Base-by-base conservation (phyloP, 2,113 vertebrate genomes). In the Noctilio leporinus region DNA sequence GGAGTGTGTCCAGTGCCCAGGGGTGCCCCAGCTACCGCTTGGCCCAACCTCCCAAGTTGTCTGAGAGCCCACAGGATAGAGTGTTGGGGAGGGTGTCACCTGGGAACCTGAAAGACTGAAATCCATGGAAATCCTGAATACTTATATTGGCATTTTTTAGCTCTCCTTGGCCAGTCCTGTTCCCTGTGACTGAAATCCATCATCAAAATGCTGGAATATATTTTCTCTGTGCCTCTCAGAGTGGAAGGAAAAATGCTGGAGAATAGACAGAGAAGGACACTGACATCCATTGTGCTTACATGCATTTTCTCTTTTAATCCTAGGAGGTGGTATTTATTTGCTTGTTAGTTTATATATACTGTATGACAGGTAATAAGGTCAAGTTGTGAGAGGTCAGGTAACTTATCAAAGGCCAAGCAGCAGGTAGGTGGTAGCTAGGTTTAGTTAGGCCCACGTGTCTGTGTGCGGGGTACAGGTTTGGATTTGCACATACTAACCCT, bases 271-370 rank as follows among this genome's bases (percentile, higher is more conserved):
- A 22, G 12, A 82, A 82, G 28, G 49, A 78, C 92, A 55, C 14
- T 5, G 49, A 47, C 35, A 9, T 22, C 8, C 17, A 1, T 2
- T 57, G 26, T 10, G 38, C 62, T 67, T 91, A 62, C 2, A 17
- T 69, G 38, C 8, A 38, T 86, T 88, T 91, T 91, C 59, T 91
- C 49, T 78, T 92, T 85, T 55, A 96, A 59, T 92, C 28, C n/a
- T 76, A 1, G 20, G 15, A 38, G 2, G 10, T 49, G 33, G 53
- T 69, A 72, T 67, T 64, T 26, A 15, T 62, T 38, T 47, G 3
- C 64, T 47, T 73, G 4, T 53, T 16, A 65, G 19, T 35, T 59
- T n/a, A 20, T 64, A 70, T 35, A 51, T n/a, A 30, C 19, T n/a
- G 17, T 47, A 38, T 89, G 75, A 35, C 4, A 91, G 47, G 62